A percentile compares a stretch with the other conserved stretches of the same genome.
Evolutionary conservation across 2,113 vertebrate genomes (phyloP).

Genomic region (Alexandromys fortis): DNA sequence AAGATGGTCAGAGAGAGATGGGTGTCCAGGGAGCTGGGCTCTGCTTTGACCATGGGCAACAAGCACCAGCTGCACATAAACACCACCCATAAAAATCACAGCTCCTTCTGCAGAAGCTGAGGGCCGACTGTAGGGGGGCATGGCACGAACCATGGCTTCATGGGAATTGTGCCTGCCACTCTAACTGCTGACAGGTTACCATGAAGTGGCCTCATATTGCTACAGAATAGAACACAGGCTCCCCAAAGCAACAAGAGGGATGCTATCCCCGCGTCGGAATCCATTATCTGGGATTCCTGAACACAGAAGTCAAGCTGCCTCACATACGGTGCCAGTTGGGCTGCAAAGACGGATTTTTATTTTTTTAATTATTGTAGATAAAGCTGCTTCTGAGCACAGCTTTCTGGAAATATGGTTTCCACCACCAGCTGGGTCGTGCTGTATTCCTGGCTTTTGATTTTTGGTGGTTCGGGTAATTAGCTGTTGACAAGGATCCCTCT

Average conservation of each 20-base stretch:
- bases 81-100: constrained; percentile 51
- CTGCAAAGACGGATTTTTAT: constrained; percentile 61
- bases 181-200: constrained; percentile 66
- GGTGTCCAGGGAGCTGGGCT: constrained; percentile 40
- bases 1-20: constrained; percentile 15
- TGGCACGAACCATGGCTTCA: constrained; percentile 35
- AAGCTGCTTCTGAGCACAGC: constrained; percentile 67
- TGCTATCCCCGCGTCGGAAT: constrained; percentile 19
- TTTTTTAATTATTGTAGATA: constrained; percentile 74
- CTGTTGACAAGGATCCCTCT: not conserved
- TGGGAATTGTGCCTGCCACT: constrained; percentile 49
- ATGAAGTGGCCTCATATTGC: constrained; percentile 4
- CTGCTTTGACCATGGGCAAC: constrained; percentile 52
- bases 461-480: not conserved
- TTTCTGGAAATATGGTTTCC: constrained; percentile 59
- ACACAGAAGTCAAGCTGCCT: constrained; percentile 44
- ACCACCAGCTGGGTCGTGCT: constrained; percentile 48
- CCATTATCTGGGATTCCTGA: constrained; percentile 56
- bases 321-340: constrained; percentile 58
- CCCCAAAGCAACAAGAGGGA: constrained; percentile 39
- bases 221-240: constrained; percentile 68
- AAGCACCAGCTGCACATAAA: constrained; percentile 54
- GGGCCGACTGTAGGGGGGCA: constrained; percentile 35
- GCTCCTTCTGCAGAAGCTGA: constrained; percentile 63
- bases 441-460: not conserved